Base-by-base conservation (phyloP, 2,113 vertebrate species). In the Pao palembangensis region DNA sequence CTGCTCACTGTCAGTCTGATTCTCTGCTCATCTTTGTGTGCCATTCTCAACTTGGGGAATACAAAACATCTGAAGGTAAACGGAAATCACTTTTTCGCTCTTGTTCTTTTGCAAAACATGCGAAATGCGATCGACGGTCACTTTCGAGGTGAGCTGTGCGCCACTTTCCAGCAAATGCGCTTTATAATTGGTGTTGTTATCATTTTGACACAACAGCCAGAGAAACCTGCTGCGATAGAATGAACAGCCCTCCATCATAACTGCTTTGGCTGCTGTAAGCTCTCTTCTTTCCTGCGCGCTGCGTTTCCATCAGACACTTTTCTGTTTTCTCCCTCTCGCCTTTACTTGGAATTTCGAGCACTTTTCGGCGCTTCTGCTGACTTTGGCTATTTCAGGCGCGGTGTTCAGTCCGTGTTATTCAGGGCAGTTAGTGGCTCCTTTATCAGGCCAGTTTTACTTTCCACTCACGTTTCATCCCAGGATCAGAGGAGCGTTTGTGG, bases 401-500 rank as follows among this genome's bases (percentile, higher is more conserved):
- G 51, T 12, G 55, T 21, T 52, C 44, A 55, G 63, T 38, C 7
- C 41, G 58, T 57, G 67, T 78, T 78, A 64, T 80, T 71, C 74
- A 69, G 73, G 76, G 78, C 76, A 71, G 75, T 77, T 63, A 25
- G 64, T 55, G 59, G 67, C 10, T 81, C 77, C 73, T 88, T 90
- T 87, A 84, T 86, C 62, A 23, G 50, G 58, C 64, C 79, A 67
- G 80, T 81, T 91, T 91, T 61, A 91, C 91, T 91, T 90, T 90
- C 90, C 76, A 53, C 89, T 92, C 91, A 92, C 91, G 91, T 92
- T 86, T 83, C 81, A 61, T 84, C 83, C 78, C 81, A 72, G 84
- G 88, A 90, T 88, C 89, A 87, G 84, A 90, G 80, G 63, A 79
- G 76, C 81, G 67, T 85, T 86, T 82, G 81, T 79, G 77, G 72